Evolutionary conservation across 2,888 invertebrate genomes (phyloP).

Genomic region (Parnassius glacialis): DNA sequence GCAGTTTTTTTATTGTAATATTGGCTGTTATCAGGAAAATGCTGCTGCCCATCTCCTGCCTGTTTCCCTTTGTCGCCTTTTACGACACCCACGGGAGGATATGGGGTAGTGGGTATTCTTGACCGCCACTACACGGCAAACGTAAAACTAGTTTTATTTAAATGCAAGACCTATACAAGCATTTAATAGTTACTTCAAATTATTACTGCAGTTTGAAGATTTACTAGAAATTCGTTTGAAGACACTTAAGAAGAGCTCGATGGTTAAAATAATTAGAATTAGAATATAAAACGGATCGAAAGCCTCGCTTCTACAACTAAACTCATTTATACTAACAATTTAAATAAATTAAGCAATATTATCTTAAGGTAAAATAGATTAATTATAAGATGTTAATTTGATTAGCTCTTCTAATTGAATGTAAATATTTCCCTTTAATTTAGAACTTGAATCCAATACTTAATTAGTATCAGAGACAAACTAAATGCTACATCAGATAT

Average conservation of each 20-base stretch:
- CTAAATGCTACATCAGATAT: too few species aligned
- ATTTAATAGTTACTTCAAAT: neutral
- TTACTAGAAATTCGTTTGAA: slow-evolving; percentile 9
- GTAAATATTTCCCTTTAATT: slow-evolving; percentile 12
- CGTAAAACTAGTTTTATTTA: too few species aligned
- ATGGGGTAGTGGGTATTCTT: too few species aligned
- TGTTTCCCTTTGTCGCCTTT: too few species aligned
- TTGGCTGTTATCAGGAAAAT: too few species aligned
- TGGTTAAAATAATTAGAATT: slow-evolving; percentile 16
- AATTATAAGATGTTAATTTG: slow-evolving; percentile 3
- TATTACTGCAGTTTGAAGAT: neutral
- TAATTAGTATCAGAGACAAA: too few species aligned
- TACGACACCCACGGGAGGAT: too few species aligned
- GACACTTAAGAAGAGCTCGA: slow-evolving; percentile 3
- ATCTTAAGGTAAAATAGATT: slow-evolving; percentile 13
- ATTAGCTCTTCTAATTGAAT: slow-evolving; percentile 18
- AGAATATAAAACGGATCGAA: slow-evolving; percentile 7
- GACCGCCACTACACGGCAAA: too few species aligned
- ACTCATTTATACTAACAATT: slow-evolving; percentile 11
- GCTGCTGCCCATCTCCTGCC: too few species aligned
- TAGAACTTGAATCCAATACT: neutral
- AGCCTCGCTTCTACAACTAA: slow-evolving; percentile 8
- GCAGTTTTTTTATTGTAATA: too few species aligned
- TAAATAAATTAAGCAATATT: slow-evolving; percentile 15
- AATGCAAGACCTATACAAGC: neutral